These are phyloP conservation scores for Drepana falcataria DNA, from an alignment of 2,888 invertebrate genomes.

Conservation along the genomic window DNA sequence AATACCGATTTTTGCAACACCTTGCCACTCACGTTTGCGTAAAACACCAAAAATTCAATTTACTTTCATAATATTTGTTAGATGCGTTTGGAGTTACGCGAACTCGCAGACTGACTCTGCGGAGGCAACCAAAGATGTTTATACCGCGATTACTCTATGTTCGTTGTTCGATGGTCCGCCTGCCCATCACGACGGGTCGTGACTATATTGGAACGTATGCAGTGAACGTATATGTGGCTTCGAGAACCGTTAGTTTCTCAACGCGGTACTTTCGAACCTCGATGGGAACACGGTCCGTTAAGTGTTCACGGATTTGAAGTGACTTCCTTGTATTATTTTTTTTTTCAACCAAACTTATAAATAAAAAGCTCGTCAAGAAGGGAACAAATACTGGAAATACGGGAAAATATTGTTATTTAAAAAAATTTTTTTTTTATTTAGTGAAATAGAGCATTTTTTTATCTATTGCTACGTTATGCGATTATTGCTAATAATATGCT, in stretches of 20 bases:
- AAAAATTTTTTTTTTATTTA: too few relatives aligned
- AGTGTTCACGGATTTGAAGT: background rate
- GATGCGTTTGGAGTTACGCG: conserved; percentile 8
- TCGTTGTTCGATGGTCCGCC: conserved; percentile 10
- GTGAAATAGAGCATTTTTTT: too few relatives aligned
- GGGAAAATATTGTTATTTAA: too few relatives aligned
- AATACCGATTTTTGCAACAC: background rate
- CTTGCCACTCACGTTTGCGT: background rate
- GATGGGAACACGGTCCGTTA: background rate
- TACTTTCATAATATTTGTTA: background rate
- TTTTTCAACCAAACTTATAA: background rate
- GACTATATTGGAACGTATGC: background rate
- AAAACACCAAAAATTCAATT: background rate
- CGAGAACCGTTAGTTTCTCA: conserved; percentile 1
- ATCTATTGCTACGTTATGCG: too few relatives aligned
- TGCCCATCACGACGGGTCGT: conserved; percentile 11
- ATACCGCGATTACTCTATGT: conserved; percentile 7
- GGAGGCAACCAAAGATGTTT: conserved; percentile 18
- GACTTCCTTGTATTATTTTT: background rate
- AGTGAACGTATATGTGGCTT: background rate
- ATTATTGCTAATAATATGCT: too few relatives aligned
- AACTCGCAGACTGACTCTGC: conserved; percentile 19
- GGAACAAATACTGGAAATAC: too few relatives aligned
- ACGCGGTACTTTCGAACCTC: background rate
- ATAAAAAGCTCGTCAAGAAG: too few relatives aligned